Percentiles rank a stretch among this genome's conserved stretches.
These are phyloP conservation scores for Microplitis manilae DNA, from an alignment of 2,888 invertebrate genomes.

Conservation along the genomic window DNA sequence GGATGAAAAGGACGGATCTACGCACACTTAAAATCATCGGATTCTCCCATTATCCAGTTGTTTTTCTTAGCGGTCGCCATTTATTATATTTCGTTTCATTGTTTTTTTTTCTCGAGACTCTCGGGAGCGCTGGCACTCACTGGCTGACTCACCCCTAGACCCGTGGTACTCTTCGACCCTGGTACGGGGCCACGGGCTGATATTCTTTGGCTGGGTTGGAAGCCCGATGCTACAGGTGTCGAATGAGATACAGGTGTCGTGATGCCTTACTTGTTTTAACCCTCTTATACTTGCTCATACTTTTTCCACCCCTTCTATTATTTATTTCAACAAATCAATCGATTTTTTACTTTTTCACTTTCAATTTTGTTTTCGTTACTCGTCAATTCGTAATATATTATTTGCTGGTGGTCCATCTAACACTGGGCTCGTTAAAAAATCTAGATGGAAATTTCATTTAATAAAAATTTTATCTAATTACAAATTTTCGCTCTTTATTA, in stretches of 20 bases:
- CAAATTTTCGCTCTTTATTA: too few species aligned
- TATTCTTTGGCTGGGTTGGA: conserved; percentile 32
- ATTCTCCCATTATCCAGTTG: conserved; percentile 67
- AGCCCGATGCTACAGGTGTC: conserved; percentile 67
- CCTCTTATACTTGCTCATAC: conserved; percentile 32
- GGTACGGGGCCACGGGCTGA: conserved; percentile 8
- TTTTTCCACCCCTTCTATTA: not conserved
- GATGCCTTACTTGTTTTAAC: conserved; percentile 40
- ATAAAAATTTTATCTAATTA: too few species aligned
- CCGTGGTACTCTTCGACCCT: not conserved
- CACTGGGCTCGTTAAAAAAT: too few species aligned
- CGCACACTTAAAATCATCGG: conserved; percentile 60
- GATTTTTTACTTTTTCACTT: not conserved
- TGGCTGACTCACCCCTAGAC: conserved; percentile 4
- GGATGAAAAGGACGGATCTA: conserved; percentile 41
- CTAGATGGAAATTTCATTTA: too few species aligned
- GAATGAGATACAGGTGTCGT: conserved; percentile 66
- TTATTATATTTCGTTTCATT: conserved; percentile 57
- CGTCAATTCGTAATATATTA: too few species aligned
- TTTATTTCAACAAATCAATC: not conserved
- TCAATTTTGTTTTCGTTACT: too few species aligned
- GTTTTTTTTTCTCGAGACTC: conserved; percentile 32
- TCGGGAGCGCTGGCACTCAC: conserved; percentile 11
- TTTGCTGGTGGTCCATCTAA: too few species aligned
- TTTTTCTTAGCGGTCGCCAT: conserved; percentile 64